Evolutionary conservation across 2,888 invertebrate genomes (phyloP).

Genomic region (Ophraella communa): DNA sequence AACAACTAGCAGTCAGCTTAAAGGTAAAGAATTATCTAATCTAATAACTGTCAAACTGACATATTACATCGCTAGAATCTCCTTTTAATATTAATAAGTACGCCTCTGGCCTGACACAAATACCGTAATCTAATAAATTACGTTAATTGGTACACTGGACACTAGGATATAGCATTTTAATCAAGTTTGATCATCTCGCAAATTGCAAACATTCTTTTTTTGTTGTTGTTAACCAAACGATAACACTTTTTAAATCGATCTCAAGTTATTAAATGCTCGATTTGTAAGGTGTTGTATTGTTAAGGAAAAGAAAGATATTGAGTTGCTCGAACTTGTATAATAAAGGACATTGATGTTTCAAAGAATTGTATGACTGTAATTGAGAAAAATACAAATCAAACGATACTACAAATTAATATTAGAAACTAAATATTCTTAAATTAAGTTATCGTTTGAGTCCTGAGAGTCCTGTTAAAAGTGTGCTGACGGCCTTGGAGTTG

Average conservation of each 20-base stretch:
- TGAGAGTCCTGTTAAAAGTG: too few species aligned
- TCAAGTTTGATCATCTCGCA: slow-evolving; percentile 30
- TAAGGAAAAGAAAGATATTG: slow-evolving; percentile 14
- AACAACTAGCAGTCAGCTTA: too few species aligned
- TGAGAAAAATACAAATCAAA: too few species aligned
- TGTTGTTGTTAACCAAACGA: slow-evolving; percentile 15
- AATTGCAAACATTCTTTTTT: slow-evolving; percentile 27
- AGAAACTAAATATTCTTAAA: too few species aligned
- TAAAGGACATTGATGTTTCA: too few species aligned
- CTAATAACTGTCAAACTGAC: too few species aligned
- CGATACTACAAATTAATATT: too few species aligned
- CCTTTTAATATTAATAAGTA: neutral
- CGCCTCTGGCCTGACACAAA: slow-evolving; percentile 7
- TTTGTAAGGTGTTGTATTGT: slow-evolving; percentile 20
- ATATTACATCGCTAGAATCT: neutral
- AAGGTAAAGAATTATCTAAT: too few species aligned
- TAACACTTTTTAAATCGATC: slow-evolving; percentile 13
- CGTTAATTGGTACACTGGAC: slow-evolving; percentile 27
- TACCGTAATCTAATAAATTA: slow-evolving; percentile 33
- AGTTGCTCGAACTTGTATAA: too few species aligned
- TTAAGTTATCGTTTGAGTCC: too few species aligned
- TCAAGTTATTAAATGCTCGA: slow-evolving; percentile 15
- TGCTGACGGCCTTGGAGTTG: too few species aligned
- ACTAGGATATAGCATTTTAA: slow-evolving; percentile 29
- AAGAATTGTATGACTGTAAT: too few species aligned